Percentiles rank a stretch among this genome's conserved stretches.
phyloP scores from a whole-genome alignment of 2,888 invertebrate species.

The Strigamia crassipes region DNA sequence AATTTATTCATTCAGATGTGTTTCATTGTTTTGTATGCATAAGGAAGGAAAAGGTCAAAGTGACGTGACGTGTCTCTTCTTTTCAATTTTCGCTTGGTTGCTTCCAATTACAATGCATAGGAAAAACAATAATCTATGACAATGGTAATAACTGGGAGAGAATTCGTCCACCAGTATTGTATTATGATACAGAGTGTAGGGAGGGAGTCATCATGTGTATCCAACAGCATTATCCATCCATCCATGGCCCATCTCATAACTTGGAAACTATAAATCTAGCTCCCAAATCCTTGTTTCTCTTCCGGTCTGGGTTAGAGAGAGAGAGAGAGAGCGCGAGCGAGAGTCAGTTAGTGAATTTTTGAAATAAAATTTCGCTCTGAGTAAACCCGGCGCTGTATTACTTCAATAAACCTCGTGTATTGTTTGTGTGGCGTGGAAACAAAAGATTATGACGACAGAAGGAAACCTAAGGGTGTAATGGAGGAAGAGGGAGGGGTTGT shows the following conservation, averaged over 20 bases:
- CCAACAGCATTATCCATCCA: slow-evolving; percentile 27
- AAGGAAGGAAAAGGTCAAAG: slow-evolving; percentile 27
- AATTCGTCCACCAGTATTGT: not conserved
- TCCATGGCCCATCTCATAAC: slow-evolving; percentile 18
- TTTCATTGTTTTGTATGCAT: slow-evolving; percentile 19
- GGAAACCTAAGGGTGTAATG: slow-evolving; percentile 31
- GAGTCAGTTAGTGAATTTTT: not conserved
- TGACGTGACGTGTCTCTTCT: slow-evolving; percentile 27
- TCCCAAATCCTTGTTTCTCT: slow-evolving; percentile 14
- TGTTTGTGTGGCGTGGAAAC: slow-evolving; percentile 12
- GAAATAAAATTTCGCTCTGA: slow-evolving; percentile 15
- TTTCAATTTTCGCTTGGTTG: slow-evolving; percentile 35
- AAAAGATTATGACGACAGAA: slow-evolving; percentile 35
- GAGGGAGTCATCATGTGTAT: slow-evolving; percentile 19
- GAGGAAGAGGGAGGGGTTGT: slow-evolving; percentile 29
- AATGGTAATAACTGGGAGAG: slow-evolving; percentile 18
- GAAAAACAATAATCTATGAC: slow-evolving; percentile 24
- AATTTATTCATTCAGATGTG: slow-evolving; percentile 27
- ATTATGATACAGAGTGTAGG: slow-evolving; percentile 8
- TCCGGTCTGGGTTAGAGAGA: not conserved
- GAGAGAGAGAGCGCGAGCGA: not conserved
- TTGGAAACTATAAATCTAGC: slow-evolving; percentile 35
- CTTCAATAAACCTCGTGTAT: slow-evolving; percentile 6
- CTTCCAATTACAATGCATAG: slow-evolving; percentile 27
- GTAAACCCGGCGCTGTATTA: not conserved